Conservation (phyloP, 2,113 vertebrate species). For the Nothoprocta pentlandii region DNA sequence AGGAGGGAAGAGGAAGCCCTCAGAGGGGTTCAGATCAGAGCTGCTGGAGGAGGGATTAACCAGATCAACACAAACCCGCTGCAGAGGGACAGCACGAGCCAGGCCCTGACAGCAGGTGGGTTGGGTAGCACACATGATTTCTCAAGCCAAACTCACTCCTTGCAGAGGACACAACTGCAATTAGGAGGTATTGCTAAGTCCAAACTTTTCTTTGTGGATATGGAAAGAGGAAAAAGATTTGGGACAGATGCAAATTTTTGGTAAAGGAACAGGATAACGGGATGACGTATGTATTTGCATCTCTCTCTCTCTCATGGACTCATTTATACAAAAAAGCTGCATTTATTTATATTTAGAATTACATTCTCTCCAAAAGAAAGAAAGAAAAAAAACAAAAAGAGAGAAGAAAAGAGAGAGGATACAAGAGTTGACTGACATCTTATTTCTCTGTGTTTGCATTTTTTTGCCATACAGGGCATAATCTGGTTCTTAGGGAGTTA, state of each 20-base stretch:
- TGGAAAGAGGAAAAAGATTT: not conserved
- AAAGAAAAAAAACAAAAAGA: too few relatives aligned
- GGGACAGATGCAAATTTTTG: not conserved
- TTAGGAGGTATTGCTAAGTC: not conserved
- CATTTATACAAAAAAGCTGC: not conserved
- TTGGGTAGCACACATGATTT: rapidly evolving
- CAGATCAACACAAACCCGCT: not conserved
- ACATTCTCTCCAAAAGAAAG: not conserved
- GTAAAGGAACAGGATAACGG: not conserved
- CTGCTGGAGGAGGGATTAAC: not conserved
- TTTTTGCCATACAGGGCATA: conserved; percentile 81
- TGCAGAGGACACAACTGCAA: not conserved
- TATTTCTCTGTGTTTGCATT: conserved; percentile 72
- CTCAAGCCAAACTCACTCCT: not conserved
- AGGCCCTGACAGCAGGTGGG: rapidly evolving
- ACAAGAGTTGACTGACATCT: conserved; percentile 48
- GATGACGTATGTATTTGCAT: not conserved
- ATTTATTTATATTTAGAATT: not conserved
- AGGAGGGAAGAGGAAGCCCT: not conserved
- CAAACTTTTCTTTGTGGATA: not conserved
- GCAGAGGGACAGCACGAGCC: rapidly evolving
- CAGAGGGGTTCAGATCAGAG: not conserved
- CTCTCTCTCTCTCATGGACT: not conserved
- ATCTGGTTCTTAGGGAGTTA: conserved; percentile 89
- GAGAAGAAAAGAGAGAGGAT: not conserved